Percentiles rank a stretch among this genome's conserved stretches.
Conservation (phyloP, 1,140 invertebrate genomes). For the Achatina immaculata region DNA sequence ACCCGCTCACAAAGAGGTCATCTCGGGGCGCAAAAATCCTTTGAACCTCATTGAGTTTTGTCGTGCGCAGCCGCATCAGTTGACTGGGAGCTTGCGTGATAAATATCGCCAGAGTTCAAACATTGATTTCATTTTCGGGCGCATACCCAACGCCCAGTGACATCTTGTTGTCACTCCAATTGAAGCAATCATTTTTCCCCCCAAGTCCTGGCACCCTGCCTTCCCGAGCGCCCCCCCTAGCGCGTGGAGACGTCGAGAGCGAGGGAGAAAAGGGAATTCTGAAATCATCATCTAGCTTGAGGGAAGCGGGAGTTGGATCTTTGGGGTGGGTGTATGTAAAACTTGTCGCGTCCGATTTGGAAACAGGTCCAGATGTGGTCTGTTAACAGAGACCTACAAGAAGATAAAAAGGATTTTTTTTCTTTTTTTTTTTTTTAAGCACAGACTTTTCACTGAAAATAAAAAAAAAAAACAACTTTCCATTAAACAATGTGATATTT, state of each 20-base stretch:
- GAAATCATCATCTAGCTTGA: neutral
- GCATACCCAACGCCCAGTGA: neutral
- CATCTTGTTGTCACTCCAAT: constrained; percentile 30
- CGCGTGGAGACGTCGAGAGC: neutral
- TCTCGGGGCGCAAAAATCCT: neutral
- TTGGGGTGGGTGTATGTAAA: neutral
- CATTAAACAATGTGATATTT: too few relatives aligned
- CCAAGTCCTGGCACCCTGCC: neutral
- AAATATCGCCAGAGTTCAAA: constrained; percentile 28
- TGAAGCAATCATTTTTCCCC: constrained; percentile 34
- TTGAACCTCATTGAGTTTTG: constrained; percentile 27
- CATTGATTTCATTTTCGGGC: constrained; percentile 32
- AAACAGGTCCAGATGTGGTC: neutral
- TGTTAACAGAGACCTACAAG: too few relatives aligned
- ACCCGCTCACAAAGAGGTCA: constrained; percentile 18
- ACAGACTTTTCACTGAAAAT: too few relatives aligned
- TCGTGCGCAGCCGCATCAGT: neutral
- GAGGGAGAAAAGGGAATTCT: neutral
- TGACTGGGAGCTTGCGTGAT: constrained; percentile 14
- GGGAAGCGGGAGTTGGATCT: too few relatives aligned
- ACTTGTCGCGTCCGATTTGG: neutral
- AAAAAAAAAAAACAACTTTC: too few relatives aligned
- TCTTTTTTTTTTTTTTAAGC: too few relatives aligned
- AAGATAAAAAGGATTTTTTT: too few relatives aligned
- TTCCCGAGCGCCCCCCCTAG: neutral